Evolutionary conservation across 2,797 vertebrate genomes (phyloP).

Genomic region (Atherinosoma microstoma): DNA sequence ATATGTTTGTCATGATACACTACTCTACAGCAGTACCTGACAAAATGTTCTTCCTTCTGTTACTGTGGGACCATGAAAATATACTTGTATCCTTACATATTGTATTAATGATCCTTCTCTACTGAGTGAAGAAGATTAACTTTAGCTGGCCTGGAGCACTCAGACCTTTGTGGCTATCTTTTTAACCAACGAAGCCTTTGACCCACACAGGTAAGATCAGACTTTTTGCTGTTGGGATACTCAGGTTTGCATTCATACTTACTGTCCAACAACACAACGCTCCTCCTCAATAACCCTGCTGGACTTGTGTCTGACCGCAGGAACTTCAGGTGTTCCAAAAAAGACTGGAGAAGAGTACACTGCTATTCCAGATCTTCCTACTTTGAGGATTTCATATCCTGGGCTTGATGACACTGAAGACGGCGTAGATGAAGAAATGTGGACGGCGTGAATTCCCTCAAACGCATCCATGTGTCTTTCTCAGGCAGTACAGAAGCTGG

Average conservation of each 20-base stretch:
- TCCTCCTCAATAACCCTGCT: constrained; percentile 46
- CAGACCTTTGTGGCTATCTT: neutral
- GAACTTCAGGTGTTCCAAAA: constrained; percentile 65
- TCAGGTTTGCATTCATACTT: constrained; percentile 26
- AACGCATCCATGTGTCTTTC: constrained; percentile 80
- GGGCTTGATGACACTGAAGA: constrained; percentile 50
- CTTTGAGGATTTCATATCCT: constrained; percentile 78
- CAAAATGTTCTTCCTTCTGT: neutral
- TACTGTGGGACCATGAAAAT: constrained; percentile 3
- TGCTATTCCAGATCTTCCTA: constrained; percentile 73
- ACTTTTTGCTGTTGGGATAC: neutral
- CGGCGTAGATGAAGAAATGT: constrained; percentile 78
- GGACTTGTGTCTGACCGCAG: constrained; percentile 38
- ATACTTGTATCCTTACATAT: neutral
- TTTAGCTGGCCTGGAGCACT: neutral
- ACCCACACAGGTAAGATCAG: constrained; percentile 5
- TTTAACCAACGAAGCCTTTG: constrained; percentile 2
- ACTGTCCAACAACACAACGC: constrained; percentile 80
- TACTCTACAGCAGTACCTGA: neutral
- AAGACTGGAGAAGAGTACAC: constrained; percentile 80
- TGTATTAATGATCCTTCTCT: neutral
- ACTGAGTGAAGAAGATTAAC: neutral
- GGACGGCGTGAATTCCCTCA: constrained; percentile 83
- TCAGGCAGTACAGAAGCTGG: constrained; percentile 15
- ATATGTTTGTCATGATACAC: neutral